phyloP scores from a whole-genome alignment of 2,113 vertebrate genomes.

The Perca fluviatilis region DNA sequence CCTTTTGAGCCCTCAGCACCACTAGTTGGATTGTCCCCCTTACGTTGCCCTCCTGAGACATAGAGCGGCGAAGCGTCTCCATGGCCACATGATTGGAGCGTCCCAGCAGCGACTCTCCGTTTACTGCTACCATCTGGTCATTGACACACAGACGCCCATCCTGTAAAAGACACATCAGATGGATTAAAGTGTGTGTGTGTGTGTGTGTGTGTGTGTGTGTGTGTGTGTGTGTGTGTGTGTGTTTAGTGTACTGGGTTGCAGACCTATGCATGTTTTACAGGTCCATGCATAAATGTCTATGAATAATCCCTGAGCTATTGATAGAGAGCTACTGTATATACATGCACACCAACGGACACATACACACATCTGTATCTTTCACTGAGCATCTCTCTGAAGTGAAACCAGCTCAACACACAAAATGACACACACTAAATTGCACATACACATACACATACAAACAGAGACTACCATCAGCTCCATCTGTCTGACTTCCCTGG shows the following conservation, averaged over 20 bases:
- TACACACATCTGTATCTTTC: not conserved
- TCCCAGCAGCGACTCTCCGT: constrained; percentile 92
- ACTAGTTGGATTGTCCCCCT: constrained; percentile 95
- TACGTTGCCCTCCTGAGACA: constrained; percentile 97
- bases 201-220: not conserved
- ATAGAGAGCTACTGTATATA: not conserved
- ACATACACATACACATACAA: not conserved
- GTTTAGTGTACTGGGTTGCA: not conserved
- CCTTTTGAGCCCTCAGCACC: constrained; percentile 86
- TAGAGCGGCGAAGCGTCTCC: constrained; percentile 96
- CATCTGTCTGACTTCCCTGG: constrained; percentile 18
- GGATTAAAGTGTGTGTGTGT: not conserved
- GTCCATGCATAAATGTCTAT: not conserved
- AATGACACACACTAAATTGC: not conserved
- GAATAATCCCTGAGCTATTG: not conserved
- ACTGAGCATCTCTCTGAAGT: not conserved
- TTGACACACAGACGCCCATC: constrained; percentile 93
- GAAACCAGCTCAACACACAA: constrained; percentile 13
- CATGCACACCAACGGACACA: not conserved
- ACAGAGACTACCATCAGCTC: not conserved
- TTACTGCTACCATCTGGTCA: constrained; percentile 96
- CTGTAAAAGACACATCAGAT: constrained; percentile 72
- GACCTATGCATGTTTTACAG: not conserved
- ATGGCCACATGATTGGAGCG: constrained; percentile 96
- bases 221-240: not conserved